These are phyloP conservation scores for Hyperoodon ampullatus DNA, from an alignment of 2,113 vertebrate species.

Conservation along the genomic window DNA sequence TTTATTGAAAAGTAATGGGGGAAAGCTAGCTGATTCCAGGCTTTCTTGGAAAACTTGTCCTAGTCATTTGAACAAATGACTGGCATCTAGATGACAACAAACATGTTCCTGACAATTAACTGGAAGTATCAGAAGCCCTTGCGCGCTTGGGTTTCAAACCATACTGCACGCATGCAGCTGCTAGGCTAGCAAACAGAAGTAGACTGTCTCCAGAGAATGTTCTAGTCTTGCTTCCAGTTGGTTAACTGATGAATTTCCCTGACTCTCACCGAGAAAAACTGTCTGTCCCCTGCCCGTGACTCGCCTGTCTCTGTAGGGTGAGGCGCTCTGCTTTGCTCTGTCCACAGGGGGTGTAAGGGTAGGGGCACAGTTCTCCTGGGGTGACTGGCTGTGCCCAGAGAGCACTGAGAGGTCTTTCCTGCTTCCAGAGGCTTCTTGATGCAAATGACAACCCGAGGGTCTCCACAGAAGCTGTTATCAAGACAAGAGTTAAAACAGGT, in stretches of 20 bases:
- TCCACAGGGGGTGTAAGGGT: accelerated
- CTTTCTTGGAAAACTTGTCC: not conserved
- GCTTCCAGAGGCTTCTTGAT: not conserved
- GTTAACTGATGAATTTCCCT: not conserved
- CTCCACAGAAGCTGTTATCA: not conserved
- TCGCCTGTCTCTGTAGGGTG: not conserved
- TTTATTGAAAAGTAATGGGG: not conserved
- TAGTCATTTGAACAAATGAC: not conserved
- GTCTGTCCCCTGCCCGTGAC: not conserved
- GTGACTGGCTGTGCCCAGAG: not conserved
- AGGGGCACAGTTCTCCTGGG: not conserved
- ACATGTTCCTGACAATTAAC: not conserved
- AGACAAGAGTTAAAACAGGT: not conserved
- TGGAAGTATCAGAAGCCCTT: not conserved
- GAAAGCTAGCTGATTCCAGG: not conserved
- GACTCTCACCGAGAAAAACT: not conserved
- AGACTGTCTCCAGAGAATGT: not conserved
- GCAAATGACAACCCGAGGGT: accelerated
- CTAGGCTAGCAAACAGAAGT: not conserved
- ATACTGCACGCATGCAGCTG: accelerated
- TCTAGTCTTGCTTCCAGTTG: not conserved
- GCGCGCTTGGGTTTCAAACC: no score
- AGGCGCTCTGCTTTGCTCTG: no score
- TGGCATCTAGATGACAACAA: not conserved
- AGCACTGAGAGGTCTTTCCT: not conserved